A percentile compares a stretch with the other conserved stretches of the same genome.
Evolutionary conservation across 64 coral and sea anemone genomes (phyloP).

Genomic region (Hydrozoanthus tunicans): DNA sequence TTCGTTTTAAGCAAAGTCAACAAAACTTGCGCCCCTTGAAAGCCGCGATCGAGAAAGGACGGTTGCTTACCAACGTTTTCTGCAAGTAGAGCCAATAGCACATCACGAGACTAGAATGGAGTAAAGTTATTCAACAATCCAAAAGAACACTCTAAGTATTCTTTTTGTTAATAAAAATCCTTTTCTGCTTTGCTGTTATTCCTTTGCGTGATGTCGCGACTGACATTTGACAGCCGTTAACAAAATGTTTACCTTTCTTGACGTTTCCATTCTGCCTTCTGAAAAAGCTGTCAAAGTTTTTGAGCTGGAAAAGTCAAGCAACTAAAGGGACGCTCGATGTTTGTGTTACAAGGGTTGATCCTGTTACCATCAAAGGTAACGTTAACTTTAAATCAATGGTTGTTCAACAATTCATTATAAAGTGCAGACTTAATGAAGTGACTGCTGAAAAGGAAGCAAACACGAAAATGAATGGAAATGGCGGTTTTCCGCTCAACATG

Average conservation of each 20-base stretch:
- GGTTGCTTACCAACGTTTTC: background rate
- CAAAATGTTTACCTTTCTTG: constrained; percentile 28
- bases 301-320: background rate
- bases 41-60: background rate
- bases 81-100: background rate
- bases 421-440: too few relatives aligned
- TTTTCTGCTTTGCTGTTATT: background rate
- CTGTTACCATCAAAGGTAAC: background rate
- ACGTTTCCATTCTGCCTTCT: background rate
- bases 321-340: background rate
- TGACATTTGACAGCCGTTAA: background rate
- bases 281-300: background rate
- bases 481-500: too few relatives aligned
- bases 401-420: background rate
- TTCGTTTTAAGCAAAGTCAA: background rate
- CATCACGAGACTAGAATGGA: background rate
- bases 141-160: background rate
- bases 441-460: too few relatives aligned
- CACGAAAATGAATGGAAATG: too few relatives aligned
- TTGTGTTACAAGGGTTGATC: background rate
- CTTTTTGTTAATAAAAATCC: background rate
- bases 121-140: background rate
- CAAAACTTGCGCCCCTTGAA: background rate
- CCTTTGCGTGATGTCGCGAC: constrained; percentile 2
- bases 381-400: background rate